These are phyloP conservation scores for Pterostichus niger DNA, from an alignment of 2,888 invertebrate species.

Conservation along the genomic window DNA sequence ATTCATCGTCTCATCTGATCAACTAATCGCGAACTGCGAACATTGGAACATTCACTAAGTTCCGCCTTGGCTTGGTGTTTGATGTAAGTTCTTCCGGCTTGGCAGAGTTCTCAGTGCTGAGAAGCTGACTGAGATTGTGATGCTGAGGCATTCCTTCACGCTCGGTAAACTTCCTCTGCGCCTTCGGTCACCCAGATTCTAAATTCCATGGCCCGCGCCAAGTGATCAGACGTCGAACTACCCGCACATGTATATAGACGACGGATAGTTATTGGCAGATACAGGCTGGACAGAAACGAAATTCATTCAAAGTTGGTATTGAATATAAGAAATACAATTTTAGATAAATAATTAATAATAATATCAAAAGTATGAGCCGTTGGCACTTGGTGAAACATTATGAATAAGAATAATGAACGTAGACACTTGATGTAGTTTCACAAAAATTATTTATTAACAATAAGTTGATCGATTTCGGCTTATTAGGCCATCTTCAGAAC, in stretches of 20 bases:
- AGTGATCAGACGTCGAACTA: slow-evolving; percentile 40
- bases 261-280: neutral
- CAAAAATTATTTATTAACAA: no score
- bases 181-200: slow-evolving; percentile 57
- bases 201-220: slow-evolving; percentile 48
- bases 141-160: slow-evolving; percentile 62
- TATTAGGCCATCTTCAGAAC: no score
- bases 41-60: slow-evolving; percentile 16
- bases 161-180: slow-evolving; percentile 55
- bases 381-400: no score
- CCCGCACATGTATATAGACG: slow-evolving; percentile 8
- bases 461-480: no score
- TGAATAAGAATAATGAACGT: no score
- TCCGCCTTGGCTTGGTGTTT: slow-evolving; percentile 30
- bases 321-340: no score
- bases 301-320: no score
- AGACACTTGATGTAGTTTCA: no score
- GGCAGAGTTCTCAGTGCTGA: slow-evolving; percentile 27
- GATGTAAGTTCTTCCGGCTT: slow-evolving; percentile 50
- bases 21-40: neutral
- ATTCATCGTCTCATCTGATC: slow-evolving; percentile 6
- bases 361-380: no score
- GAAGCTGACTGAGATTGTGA: neutral
- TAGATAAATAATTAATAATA: no score
- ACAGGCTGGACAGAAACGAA: no score